Conservation (phyloP, 1,140 invertebrate species). For the Drosophila bifasciata region DNA sequence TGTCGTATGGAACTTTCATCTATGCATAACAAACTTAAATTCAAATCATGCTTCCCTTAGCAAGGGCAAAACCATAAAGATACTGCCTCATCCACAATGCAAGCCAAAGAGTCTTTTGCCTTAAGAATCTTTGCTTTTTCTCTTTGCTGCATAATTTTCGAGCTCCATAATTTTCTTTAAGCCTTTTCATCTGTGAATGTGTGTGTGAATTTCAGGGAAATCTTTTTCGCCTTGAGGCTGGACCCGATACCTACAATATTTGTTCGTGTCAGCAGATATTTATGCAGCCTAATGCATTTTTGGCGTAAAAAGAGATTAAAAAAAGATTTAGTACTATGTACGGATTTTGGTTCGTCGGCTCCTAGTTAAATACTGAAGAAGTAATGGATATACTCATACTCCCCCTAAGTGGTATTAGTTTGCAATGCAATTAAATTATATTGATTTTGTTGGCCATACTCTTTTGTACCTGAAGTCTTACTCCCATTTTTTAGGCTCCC, state of each 20-base stretch:
- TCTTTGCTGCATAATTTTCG: too few species aligned
- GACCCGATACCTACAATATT: conserved; percentile 33
- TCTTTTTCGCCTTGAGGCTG: conserved; percentile 24
- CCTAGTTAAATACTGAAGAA: conserved; percentile 39
- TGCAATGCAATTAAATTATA: too few species aligned
- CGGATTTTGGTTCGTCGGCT: conserved; percentile 4
- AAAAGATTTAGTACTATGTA: conserved; percentile 21
- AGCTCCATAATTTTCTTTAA: too few species aligned
- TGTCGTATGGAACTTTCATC: too few species aligned
- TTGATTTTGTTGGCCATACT: too few species aligned
- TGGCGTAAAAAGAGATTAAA: conserved; percentile 47
- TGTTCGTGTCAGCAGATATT: conserved; percentile 49
- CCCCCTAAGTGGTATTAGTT: conserved; percentile 16
- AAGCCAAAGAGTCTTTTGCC: conserved; percentile 1
- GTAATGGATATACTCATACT: conserved; percentile 18
- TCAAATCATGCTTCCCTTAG: too few species aligned
- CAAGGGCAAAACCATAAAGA: too few species aligned
- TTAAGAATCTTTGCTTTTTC: background rate
- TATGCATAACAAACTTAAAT: too few species aligned
- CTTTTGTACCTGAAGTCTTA: too few species aligned
- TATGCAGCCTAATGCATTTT: conserved; percentile 52
- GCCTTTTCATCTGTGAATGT: background rate
- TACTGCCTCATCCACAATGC: too few species aligned
- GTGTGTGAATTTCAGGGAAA: conserved; percentile 32
- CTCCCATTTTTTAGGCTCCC: too few species aligned